Base-by-base conservation (phyloP, 2,113 vertebrate genomes). In the Brachyhypopomus gauderio region DNA sequence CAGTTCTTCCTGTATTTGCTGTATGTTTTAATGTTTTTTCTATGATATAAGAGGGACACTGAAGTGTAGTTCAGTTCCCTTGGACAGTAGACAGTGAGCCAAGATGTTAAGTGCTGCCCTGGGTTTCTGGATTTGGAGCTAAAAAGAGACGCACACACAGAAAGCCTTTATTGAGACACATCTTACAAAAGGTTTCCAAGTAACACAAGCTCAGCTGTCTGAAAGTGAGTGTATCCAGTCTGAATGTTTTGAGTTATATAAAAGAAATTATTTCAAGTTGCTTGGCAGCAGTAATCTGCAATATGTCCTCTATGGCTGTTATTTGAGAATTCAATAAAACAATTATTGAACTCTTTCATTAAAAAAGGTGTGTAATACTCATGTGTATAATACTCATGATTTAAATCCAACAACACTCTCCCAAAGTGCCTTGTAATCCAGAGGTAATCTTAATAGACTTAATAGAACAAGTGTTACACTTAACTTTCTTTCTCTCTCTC, bases 1-100 rank as follows among this genome's bases (percentile, higher is more conserved):
- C 82, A 86, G 59, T 80, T 64, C 41, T 20, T 60, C 41, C 76
- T 84, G 78, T 58, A 86, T 81, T 72, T 55, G 64, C 63, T 20
- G 12, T 41, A 83, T 80, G 69, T 67, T 81, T 83, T 77, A 59
- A 74, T 80, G 73, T 55, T 27, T 48, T 34, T 74, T 70, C 56
- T 75, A 75, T 82, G 84, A 75, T 79, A 78, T 73, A 80, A 45
- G 73, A 83, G 41, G 63, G 30, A 19, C 58, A 76, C n/a, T 72
- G 84, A 85, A 73, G 76, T 70, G 69, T 66, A 55, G 56, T 23
- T 75, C 77, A 59, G 56, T 23, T 75, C 77, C 52, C 77, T 77
- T 25, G 25, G 60, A 80, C 27, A 22, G 6, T 30, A 58, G 52
- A 77, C 81, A 81, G 75, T 78, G 81, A 64, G 63, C 23, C 16